Conservation (phyloP, 2,888 invertebrate species). For the Oscheius onirici region DNA sequence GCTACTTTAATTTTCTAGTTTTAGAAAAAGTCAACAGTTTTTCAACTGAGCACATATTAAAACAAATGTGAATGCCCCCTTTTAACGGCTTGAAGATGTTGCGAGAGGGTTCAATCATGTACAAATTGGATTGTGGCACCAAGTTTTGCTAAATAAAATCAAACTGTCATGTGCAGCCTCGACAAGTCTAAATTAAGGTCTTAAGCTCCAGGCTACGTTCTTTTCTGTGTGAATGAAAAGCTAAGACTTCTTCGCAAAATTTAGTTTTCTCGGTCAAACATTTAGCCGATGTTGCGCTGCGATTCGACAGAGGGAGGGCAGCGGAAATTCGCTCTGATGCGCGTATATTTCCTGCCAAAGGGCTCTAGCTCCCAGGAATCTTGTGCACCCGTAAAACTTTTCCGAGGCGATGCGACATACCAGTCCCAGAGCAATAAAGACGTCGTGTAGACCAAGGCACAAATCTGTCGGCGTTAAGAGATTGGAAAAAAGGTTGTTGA, state of each 20-base stretch:
- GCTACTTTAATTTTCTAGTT: not conserved
- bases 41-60: too few relatives aligned
- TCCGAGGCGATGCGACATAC: conserved; percentile 40
- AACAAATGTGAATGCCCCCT: too few relatives aligned
- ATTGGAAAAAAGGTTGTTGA: conserved; percentile 14
- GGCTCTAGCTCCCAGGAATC: conserved; percentile 1
- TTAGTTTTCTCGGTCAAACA: conserved; percentile 7
- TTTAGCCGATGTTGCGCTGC: conserved; percentile 8
- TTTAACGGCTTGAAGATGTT: not conserved
- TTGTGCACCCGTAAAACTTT: not conserved
- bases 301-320: conserved; percentile 19
- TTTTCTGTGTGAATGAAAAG: too few relatives aligned
- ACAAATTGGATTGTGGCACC: conserved; percentile 13
- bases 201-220: too few relatives aligned
- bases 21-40: too few relatives aligned
- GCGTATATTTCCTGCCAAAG: conserved; percentile 30
- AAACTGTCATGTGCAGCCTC: too few relatives aligned
- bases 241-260: not conserved
- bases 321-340: conserved; percentile 31
- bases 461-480: conserved; percentile 37
- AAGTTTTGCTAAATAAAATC: too few relatives aligned
- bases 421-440: conserved; percentile 68
- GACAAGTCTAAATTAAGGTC: too few relatives aligned
- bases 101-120: conserved; percentile 16
- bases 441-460: conserved; percentile 66